Evolutionary conservation across 64 coral and sea anemone genomes (phyloP).

Genomic region (Pocillopora damicornis): DNA sequence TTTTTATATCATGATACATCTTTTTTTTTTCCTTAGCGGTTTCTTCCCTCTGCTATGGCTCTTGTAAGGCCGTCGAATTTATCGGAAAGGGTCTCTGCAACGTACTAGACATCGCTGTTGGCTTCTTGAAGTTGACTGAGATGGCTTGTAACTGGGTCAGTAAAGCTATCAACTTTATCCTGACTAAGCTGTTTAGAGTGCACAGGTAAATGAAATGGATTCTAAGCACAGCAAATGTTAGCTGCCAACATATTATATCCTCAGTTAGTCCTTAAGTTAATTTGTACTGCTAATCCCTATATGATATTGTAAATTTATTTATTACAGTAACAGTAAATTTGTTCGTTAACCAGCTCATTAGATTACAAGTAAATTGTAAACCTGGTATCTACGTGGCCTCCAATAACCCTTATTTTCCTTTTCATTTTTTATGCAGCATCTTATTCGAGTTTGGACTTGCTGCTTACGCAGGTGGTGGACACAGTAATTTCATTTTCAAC

Average conservation of each 20-base stretch:
- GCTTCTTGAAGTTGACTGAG: constrained; percentile 76
- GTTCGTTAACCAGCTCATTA: too few species aligned
- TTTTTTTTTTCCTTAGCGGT: constrained; percentile 41
- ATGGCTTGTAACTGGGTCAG: constrained; percentile 80
- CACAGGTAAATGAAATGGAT: constrained; percentile 42
- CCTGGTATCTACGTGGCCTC: too few species aligned
- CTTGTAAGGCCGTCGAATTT: constrained; percentile 75
- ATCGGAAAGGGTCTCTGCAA: constrained; percentile 93
- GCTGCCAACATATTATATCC: too few species aligned
- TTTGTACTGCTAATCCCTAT: too few species aligned
- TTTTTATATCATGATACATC: too few species aligned
- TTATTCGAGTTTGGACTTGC: constrained; percentile 88
- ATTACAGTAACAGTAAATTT: too few species aligned
- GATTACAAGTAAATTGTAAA: too few species aligned
- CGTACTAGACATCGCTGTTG: constrained; percentile 78
- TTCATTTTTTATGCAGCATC: constrained; percentile 26
- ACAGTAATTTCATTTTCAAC: constrained; percentile 67
- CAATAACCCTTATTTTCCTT: not conserved
- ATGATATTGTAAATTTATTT: too few species aligned
- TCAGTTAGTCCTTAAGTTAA: not conserved
- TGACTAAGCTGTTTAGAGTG: constrained; percentile 69
- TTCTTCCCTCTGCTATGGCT: constrained; percentile 74
- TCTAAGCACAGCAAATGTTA: too few species aligned
- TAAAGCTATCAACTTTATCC: constrained; percentile 82
- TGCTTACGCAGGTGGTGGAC: constrained; percentile 48